Percentiles rank a stretch among this genome's conserved stretches.
phyloP scores from a whole-genome alignment of 1,140 invertebrate species.

The Probaryconus sp. region DNA sequence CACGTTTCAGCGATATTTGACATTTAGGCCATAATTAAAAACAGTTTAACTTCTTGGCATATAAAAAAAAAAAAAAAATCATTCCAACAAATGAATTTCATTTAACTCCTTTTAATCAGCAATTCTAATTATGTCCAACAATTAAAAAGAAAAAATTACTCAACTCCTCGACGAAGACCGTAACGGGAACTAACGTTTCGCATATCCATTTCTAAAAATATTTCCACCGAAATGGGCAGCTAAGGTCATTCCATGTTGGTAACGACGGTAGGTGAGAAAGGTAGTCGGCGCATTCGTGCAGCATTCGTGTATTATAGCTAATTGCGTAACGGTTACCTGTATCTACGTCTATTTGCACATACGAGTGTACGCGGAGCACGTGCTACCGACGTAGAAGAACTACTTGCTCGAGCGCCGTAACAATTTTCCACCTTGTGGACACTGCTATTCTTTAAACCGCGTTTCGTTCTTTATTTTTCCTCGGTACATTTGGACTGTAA shows the following conservation, averaged over 20 bases:
- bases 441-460: conserved; percentile 43
- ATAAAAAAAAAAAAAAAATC: too few species aligned
- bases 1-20: too few species aligned
- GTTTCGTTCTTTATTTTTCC: conserved; percentile 38
- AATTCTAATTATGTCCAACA: too few species aligned
- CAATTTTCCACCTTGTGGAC: conserved; percentile 53
- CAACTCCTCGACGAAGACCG: not conserved
- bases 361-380: conserved; percentile 30
- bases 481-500: conserved; percentile 27
- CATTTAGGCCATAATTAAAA: too few species aligned
- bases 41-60: too few species aligned
- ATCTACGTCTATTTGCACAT: conserved; percentile 37
- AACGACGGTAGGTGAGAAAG: conserved; percentile 42
- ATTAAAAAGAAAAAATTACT: conserved; percentile 22
- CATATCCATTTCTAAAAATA: not conserved
- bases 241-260: conserved; percentile 18
- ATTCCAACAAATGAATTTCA: too few species aligned
- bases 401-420: conserved; percentile 43
- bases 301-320: conserved; percentile 33
- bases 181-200: conserved; percentile 6
- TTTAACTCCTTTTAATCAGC: too few species aligned
- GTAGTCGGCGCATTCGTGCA: conserved; percentile 16
- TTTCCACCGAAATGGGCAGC: conserved; percentile 21
- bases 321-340: conserved; percentile 57
- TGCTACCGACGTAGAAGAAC: conserved; percentile 38